phyloP scores from a whole-genome alignment of 2,797 vertebrate genomes.

The Sparidentex hasta region DNA sequence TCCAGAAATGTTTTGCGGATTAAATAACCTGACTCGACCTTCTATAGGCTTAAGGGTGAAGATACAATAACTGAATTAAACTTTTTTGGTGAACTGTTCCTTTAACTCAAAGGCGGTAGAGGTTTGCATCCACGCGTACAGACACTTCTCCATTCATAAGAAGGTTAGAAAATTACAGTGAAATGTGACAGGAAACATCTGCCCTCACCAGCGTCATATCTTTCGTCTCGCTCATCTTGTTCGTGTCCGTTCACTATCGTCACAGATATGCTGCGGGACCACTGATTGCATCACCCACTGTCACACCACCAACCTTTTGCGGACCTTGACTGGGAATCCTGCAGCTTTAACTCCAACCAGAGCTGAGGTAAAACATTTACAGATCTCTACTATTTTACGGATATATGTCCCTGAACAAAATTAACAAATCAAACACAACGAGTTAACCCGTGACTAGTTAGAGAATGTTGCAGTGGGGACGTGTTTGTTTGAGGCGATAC shows the following conservation, averaged over 20 bases:
- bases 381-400: not conserved
- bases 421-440: not conserved
- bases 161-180: conserved; percentile 2
- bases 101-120: not conserved
- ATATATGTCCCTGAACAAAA: not conserved
- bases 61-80: no score
- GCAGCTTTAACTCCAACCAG: not conserved
- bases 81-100: no score
- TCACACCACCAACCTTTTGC: not conserved
- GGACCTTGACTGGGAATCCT: not conserved
- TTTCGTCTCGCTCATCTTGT: conserved; percentile 9
- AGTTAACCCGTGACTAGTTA: no score
- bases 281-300: not conserved
- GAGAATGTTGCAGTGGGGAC: not conserved
- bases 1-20: no score
- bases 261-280: not conserved
- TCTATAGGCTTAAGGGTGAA: no score
- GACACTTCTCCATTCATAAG: conserved; percentile 41
- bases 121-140: not conserved
- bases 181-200: conserved; percentile 46
- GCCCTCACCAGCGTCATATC: not conserved
- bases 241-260: not conserved
- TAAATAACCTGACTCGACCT: no score
- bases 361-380: conserved; percentile 31
- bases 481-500: conserved; percentile 37